These are phyloP conservation scores for Apoderus coryli DNA, from an alignment of 2,888 invertebrate genomes.

Conservation along the genomic window DNA sequence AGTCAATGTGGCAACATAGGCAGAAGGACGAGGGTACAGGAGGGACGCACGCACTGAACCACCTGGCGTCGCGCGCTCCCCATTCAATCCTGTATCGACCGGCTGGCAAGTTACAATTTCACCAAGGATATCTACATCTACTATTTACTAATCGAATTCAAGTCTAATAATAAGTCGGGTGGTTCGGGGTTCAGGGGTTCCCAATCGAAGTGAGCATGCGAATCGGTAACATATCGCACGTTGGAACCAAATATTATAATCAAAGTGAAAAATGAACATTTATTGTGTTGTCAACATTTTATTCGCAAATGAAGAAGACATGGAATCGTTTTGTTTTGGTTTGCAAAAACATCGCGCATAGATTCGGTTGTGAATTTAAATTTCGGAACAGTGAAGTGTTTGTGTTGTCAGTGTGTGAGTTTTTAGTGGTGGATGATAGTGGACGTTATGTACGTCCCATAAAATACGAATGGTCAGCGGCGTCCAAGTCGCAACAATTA, in stretches of 20 bases:
- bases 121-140: conserved; percentile 24
- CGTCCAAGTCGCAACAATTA: conserved; percentile 13
- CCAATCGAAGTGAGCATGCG: conserved; percentile 26
- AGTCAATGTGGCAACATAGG: conserved; percentile 25
- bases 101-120: conserved; percentile 30
- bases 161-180: conserved; percentile 26
- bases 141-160: conserved; percentile 29
- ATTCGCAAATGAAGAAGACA: no score
- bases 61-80: conserved; percentile 35
- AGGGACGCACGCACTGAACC: conserved; percentile 30
- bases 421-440: conserved; percentile 7
- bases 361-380: no score
- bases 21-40: conserved; percentile 29
- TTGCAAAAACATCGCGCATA: no score
- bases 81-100: conserved; percentile 35
- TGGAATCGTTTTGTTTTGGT: no score
- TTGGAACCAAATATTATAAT: no score
- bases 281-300: no score
- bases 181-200: conserved; percentile 21
- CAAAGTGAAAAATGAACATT: no score
- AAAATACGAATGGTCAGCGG: conserved; percentile 17
- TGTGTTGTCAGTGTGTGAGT: conserved; percentile 10
- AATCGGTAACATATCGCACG: no score
- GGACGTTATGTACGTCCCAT: conserved; percentile 17
- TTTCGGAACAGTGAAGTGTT: no score